A percentile compares a stretch with the other conserved stretches of the same genome.
phyloP scores from a whole-genome alignment of 2,797 vertebrate genomes.

The Melanogrammus aeglefinus region DNA sequence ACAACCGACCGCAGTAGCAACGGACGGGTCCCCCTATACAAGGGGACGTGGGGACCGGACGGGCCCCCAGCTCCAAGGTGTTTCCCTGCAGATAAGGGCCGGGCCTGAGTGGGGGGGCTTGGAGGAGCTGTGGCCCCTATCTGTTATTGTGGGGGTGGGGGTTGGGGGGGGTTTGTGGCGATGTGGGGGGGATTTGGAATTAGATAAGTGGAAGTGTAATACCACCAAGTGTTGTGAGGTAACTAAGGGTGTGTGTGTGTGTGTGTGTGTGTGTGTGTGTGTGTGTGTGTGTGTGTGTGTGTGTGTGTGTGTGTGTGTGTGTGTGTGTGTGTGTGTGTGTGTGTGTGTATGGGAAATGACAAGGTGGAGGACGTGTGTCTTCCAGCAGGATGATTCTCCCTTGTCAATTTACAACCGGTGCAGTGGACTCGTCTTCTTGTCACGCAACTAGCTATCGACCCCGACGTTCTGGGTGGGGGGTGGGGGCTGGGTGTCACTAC shows the following conservation, averaged over 20 bases:
- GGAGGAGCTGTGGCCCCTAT: slow-evolving; percentile 69
- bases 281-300: neutral
- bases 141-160: slow-evolving; percentile 64
- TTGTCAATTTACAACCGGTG: neutral
- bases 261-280: slow-evolving; percentile 11
- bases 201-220: slow-evolving; percentile 71
- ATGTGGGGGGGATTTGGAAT: slow-evolving; percentile 40
- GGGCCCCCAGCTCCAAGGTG: slow-evolving; percentile 65
- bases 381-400: neutral
- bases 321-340: no score
- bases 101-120: slow-evolving; percentile 63
- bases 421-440: neutral
- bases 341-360: neutral
- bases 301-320: no score
- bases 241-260: slow-evolving; percentile 30
- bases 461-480: neutral
- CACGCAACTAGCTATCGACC: neutral
- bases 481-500: neutral
- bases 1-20: slow-evolving; percentile 64
- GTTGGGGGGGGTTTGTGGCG: no score
- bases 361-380: neutral
- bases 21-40: slow-evolving; percentile 32
- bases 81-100: slow-evolving; percentile 76
- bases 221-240: slow-evolving; percentile 55
- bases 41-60: slow-evolving; percentile 32